Evolutionary conservation across 2,113 vertebrate species (phyloP).

Genomic region (Rhinopomastus cyanomelas): DNA sequence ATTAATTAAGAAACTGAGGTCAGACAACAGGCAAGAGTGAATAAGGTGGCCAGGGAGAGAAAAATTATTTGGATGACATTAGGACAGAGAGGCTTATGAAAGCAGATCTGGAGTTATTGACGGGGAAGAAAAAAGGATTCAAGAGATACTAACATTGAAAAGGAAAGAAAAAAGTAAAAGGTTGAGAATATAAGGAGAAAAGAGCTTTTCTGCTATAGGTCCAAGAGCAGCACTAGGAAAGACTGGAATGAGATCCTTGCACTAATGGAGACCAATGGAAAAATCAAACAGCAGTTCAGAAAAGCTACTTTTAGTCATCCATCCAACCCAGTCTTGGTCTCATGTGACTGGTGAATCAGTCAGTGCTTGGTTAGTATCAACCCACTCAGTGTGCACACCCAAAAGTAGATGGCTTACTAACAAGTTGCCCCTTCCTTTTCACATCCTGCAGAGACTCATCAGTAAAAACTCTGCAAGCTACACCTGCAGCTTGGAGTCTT

Average conservation of each 20-base stretch:
- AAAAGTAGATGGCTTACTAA: neutral
- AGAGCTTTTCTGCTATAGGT: neutral
- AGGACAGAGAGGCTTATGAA: neutral
- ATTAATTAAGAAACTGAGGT: neutral
- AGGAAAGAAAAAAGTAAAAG: neutral
- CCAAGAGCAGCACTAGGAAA: neutral
- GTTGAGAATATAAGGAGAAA: neutral
- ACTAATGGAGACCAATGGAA: neutral
- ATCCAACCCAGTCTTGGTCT: neutral
- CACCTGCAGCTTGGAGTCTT: neutral
- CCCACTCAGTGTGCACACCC: neutral
- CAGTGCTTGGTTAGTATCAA: neutral
- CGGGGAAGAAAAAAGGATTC: neutral
- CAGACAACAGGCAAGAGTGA: neutral
- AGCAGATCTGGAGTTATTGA: neutral
- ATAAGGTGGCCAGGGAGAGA: neutral
- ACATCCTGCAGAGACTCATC: neutral
- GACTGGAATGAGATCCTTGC: neutral
- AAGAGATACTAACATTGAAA: neutral
- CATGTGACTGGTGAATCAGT: neutral
- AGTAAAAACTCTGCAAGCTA: neutral
- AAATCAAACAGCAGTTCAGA: neutral
- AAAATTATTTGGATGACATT: neutral
- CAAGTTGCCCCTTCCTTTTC: neutral
- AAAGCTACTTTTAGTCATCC: neutral